These are phyloP conservation scores for Tetraodon nigroviridis DNA, from an alignment of 2,113 vertebrate genomes.

Conservation along the genomic window DNA sequence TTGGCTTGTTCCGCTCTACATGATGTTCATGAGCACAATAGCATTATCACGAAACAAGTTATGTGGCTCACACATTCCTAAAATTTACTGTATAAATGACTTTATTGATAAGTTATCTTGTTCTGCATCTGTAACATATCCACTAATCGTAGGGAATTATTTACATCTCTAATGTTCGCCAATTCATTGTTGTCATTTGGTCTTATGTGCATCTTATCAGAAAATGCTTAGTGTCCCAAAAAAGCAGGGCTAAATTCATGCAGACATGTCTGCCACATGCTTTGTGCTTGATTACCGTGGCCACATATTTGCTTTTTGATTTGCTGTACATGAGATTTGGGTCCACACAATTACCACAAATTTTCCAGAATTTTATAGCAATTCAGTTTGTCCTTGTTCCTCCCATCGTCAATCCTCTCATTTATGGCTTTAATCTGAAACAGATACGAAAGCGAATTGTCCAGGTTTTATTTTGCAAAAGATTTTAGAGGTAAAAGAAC, in stretches of 20 bases:
- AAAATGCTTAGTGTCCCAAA: conserved; percentile 16
- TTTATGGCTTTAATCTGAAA: conserved; percentile 36
- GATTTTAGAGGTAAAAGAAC: no score
- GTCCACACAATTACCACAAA: neutral
- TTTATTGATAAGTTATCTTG: conserved; percentile 17
- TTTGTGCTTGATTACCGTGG: conserved; percentile 6
- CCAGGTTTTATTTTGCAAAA: neutral
- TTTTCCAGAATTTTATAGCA: conserved; percentile 18
- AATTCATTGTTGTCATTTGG: conserved; percentile 15
- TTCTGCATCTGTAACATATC: conserved; percentile 3
- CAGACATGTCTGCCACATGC: conserved; percentile 41
- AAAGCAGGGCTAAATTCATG: conserved; percentile 31
- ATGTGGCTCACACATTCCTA: conserved; percentile 41
- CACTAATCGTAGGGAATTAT: conserved; percentile 23
- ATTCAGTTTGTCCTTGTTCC: conserved; percentile 38
- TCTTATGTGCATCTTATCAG: conserved; percentile 31
- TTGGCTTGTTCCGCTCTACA: conserved; percentile 11
- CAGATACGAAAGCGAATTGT: no score
- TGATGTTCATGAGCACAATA: conserved; percentile 16
- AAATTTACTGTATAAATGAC: conserved; percentile 35
- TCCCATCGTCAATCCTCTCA: no score
- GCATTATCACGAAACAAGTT: conserved; percentile 4
- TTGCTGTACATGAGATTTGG: conserved; percentile 30
- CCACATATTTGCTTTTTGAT: conserved; percentile 25
- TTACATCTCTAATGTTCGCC: conserved; percentile 27